phyloP scores from a whole-genome alignment of 2,888 invertebrate genomes.

The Auanema freiburgensis region DNA sequence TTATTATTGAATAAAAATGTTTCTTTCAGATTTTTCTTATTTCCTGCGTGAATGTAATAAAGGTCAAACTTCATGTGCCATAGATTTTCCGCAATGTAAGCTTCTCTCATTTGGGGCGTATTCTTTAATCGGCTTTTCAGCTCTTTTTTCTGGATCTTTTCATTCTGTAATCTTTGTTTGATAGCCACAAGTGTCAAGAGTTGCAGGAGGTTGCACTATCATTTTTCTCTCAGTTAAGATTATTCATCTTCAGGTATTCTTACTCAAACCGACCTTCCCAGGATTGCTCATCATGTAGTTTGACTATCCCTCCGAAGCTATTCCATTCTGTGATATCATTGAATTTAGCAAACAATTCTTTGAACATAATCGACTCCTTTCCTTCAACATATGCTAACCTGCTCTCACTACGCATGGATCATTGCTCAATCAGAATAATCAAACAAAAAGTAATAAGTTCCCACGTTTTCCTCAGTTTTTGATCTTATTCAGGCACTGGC shows the following conservation, averaged over 20 bases:
- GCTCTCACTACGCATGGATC: slow-evolving; percentile 32
- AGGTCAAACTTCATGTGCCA: no score
- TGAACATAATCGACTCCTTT: slow-evolving; percentile 22
- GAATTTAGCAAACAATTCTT: slow-evolving; percentile 32
- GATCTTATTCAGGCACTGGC: slow-evolving; percentile 10
- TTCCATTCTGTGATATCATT: slow-evolving; percentile 30
- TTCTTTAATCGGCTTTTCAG: no score
- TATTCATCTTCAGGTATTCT: slow-evolving; percentile 28
- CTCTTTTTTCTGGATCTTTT: no score
- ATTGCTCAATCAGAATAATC: slow-evolving; percentile 30
- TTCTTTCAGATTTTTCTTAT: no score
- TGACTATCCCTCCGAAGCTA: slow-evolving; percentile 25
- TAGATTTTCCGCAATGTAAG: no score
- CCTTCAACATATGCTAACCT: slow-evolving; percentile 29
- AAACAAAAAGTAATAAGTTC: slow-evolving; percentile 22
- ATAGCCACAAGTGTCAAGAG: no score
- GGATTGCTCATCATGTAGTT: slow-evolving; percentile 26
- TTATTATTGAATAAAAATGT: no score
- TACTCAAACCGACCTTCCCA: slow-evolving; percentile 40
- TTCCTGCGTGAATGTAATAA: no score
- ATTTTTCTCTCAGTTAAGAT: no score
- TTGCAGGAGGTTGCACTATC: no score
- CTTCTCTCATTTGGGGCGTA: no score
- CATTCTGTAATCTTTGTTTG: no score
- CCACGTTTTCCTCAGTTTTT: not conserved